Evolutionary conservation across 2,888 invertebrate species (phyloP), one percentile per base, ranked within the genome.

Genomic region (Mycalesis mineus): DNA sequence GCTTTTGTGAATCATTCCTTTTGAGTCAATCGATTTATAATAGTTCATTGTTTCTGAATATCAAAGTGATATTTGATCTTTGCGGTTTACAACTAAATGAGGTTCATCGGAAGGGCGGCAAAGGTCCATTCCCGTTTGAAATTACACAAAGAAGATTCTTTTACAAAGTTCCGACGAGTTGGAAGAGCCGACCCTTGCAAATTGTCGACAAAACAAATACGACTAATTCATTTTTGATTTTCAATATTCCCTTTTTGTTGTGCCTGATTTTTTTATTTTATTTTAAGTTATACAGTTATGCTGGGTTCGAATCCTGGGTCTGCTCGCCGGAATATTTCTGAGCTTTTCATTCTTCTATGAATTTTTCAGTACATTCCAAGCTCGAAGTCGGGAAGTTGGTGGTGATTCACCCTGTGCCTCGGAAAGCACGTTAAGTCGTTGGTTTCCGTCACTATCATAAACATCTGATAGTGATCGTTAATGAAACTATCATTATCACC

Each of bases 61-160:
- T 65, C 64, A 63, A 67, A 64, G 62, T 57, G 62, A 65, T 58
- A 67, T 51, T 62, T 56, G 36, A 42, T 60, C 61, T 64, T 57
- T 60, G 55, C 56, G 62, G 58, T 59, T 59, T 58, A 50, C 64
- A 63, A 60, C 55, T 61, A 53, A 62, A 61, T 58, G 57, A 62
- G 53, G 49, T 61, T 45, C 55, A 51, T 33, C 57, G 53, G 57
- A 53, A 57, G 51, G 55, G 42, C 55, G 52, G 57, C 61, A 58
- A 62, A 58, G 56, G 57, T 51, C 57, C 47, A 49, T 62, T 61
- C 54, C 58, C 52, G 54, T 60, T 58, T 55, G 47, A 48, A 56
- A 54, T 59, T 57, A 55, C 58, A 57, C 42, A 44, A 55, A 62
- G 53, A 61, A 55, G 29, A 40, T 51, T 51, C 54, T 60, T 64